Evolutionary conservation across 2,113 vertebrate species (phyloP).

Genomic region (Cheilinus undulatus): DNA sequence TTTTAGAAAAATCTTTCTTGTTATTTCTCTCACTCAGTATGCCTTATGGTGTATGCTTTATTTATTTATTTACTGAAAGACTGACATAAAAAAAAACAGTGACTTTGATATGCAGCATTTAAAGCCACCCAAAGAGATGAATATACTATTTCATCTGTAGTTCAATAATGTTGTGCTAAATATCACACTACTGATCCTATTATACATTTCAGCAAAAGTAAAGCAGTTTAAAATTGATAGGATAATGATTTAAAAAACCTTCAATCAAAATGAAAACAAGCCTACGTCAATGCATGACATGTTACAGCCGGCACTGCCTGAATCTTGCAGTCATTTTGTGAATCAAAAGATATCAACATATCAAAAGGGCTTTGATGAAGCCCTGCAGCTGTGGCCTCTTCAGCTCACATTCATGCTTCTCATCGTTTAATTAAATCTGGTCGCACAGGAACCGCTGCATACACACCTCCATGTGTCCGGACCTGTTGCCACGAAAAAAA

Average conservation of each 20-base stretch:
- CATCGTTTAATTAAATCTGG: slow-evolving; percentile 66
- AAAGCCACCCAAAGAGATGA: too few species aligned
- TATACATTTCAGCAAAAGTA: not conserved
- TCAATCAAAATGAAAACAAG: slow-evolving; percentile 27
- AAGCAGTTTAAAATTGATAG: too few species aligned
- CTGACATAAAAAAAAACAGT: too few species aligned
- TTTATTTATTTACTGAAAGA: too few species aligned
- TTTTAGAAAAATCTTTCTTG: too few species aligned
- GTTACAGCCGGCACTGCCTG: slow-evolving; percentile 27
- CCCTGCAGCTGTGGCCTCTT: slow-evolving; percentile 74
- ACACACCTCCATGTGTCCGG: slow-evolving; percentile 55
- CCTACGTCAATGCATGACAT: slow-evolving; percentile 27
- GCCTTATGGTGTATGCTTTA: too few species aligned
- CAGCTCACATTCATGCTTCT: slow-evolving; percentile 60
- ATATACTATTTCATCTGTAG: too few species aligned
- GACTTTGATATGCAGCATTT: too few species aligned
- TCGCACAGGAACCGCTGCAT: slow-evolving; percentile 40
- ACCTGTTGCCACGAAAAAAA: slow-evolving; percentile 54
- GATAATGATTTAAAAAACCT: too few species aligned
- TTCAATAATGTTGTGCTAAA: too few species aligned
- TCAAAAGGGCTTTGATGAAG: slow-evolving; percentile 77
- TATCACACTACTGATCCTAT: not conserved
- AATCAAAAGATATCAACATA: slow-evolving; percentile 76
- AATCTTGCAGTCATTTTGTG: slow-evolving; percentile 45
- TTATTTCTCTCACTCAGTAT: too few species aligned